phyloP scores from a whole-genome alignment of 2,113 vertebrate species.

The Hydrolagus affinis region DNA sequence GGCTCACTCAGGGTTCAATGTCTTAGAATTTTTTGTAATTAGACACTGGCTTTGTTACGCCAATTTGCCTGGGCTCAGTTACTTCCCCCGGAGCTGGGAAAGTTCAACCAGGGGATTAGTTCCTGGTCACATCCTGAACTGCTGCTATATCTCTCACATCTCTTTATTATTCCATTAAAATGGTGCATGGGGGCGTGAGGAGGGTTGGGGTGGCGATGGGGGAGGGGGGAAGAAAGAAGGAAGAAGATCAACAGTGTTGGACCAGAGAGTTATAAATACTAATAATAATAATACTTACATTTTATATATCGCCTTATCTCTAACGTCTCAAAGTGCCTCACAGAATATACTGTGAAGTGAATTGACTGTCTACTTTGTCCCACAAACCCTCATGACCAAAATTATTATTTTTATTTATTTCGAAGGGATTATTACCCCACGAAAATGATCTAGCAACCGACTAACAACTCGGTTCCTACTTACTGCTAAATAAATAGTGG shows the following conservation, averaged over 20 bases:
- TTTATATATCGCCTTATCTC: background rate
- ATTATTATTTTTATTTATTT: no score
- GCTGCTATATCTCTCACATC: slow-evolving; percentile 44
- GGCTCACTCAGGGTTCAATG: no score
- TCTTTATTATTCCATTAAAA: slow-evolving; percentile 54
- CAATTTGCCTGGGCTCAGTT: slow-evolving; percentile 50
- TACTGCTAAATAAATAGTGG: no score
- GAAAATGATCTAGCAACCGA: no score
- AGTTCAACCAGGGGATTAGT: slow-evolving; percentile 53
- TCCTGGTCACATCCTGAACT: slow-evolving; percentile 54
- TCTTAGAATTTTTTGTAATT: background rate
- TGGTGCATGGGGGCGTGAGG: slow-evolving; percentile 35
- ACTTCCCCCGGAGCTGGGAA: slow-evolving; percentile 49
- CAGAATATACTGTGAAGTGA: background rate
- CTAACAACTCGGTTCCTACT: no score
- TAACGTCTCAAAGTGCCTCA: background rate
- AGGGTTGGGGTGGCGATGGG: background rate
- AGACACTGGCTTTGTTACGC: slow-evolving; percentile 53
- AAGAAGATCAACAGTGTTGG: background rate
- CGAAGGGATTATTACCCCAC: no score
- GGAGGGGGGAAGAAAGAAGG: background rate
- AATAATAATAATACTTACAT: background rate
- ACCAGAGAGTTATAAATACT: background rate
- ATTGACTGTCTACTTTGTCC: background rate
- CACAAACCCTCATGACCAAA: no score